Evolutionary conservation across 2,113 vertebrate genomes (phyloP), one percentile per base, ranked within the genome.

Genomic region (Lathamus discolor): DNA sequence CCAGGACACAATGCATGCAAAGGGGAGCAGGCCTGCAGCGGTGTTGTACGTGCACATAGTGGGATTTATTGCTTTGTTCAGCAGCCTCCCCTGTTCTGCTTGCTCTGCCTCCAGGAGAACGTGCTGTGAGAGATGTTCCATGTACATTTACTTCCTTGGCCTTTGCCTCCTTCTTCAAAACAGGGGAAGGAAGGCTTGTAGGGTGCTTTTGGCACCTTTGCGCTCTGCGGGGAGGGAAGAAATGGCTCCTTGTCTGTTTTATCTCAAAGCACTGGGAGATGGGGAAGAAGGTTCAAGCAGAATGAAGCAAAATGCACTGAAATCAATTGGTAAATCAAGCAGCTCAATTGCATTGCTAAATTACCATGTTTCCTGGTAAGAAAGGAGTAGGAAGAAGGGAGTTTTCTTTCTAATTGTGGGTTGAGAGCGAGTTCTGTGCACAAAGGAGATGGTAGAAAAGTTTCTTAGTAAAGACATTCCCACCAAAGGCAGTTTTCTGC

Each of bases 51-150:
- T 95, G 95, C 0, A 0, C 2, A 13, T 9, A 44, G 69, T 87
- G 89, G 89, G 95, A 97, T 97, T 97, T 97, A 96, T 93, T 84
- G 93, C 81, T 95, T n/a, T 64, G 51, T 48, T 78, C 64, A 79
- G 86, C 80, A 75, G 39, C 83, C 86, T 95, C 81, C 83, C 85
- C 80, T 0, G 0, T 61, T 94, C 88, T 11, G 5, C 84, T 87
- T 24, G n/a, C 74, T 92, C 75, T 74, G 75, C 39, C 43, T 75
- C 2, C 0, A 5, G 37, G 52, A 90, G 86, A 78, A 95, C 24
- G 31, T 96, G 93, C 93, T 48, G 51, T 81, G 64, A 95, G 83
- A 55, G 85, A 64, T 39, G 61, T 94, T 81, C 70, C 61, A 41
- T 70, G 86, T 80, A 68, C 75, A 88, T 11, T 75, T 95, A 76